phyloP scores from a whole-genome alignment of 2,888 invertebrate species.

The Sycophila texana region DNA sequence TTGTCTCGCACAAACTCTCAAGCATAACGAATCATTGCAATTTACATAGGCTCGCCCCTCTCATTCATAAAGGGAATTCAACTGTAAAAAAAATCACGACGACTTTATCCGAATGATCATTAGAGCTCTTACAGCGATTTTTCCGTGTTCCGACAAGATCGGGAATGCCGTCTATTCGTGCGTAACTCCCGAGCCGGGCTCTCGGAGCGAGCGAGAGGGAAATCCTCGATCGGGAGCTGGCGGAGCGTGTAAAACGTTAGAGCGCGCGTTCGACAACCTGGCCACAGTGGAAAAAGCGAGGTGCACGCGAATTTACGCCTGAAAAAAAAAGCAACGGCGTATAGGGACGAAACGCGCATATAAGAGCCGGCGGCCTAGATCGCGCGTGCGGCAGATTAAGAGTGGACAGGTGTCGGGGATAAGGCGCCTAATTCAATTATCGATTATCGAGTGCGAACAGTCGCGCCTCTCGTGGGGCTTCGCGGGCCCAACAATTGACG shows the following conservation, averaged over 20 bases:
- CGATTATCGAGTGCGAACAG: constrained; percentile 61
- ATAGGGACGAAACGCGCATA: neutral
- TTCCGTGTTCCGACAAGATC: too few relatives aligned
- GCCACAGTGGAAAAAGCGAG: neutral
- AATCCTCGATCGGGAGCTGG: neutral
- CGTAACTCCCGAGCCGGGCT: neutral
- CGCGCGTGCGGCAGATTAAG: neutral
- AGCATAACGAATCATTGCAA: too few relatives aligned
- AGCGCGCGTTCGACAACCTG: neutral
- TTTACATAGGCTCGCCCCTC: too few relatives aligned
- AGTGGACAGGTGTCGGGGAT: constrained; percentile 51
- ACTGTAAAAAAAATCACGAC: too few relatives aligned
- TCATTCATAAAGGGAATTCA: too few relatives aligned
- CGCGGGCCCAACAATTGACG: neutral
- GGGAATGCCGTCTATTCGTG: constrained; percentile 3
- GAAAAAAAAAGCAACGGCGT: neutral
- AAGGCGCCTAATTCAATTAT: constrained; percentile 62
- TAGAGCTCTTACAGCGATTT: too few relatives aligned
- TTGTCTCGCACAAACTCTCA: too few relatives aligned
- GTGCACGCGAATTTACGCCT: constrained; percentile 1
- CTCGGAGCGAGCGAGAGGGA: neutral
- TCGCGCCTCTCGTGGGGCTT: constrained; percentile 42
- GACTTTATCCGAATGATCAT: too few relatives aligned
- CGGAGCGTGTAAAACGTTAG: constrained; percentile 8
- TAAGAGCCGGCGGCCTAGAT: constrained; percentile 20